Evolutionary conservation across 2,888 invertebrate genomes (phyloP), one percentile per base, ranked within the genome.

Genomic region (Portevinia maculata): DNA sequence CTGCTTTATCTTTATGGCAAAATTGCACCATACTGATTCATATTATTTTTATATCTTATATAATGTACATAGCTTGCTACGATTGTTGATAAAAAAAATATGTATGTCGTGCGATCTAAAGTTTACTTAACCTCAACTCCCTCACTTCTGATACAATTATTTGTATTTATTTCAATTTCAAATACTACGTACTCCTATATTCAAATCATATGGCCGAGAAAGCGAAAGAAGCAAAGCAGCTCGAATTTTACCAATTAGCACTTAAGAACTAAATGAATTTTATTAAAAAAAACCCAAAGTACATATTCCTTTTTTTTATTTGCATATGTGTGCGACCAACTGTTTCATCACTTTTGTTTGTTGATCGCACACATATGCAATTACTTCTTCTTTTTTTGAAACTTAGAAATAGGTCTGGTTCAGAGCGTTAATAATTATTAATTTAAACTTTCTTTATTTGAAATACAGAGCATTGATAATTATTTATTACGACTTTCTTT

Each of bases 161-260:
- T 39, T 28, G 37, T 70, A 17, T 17, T 15, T n/a, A 11, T 21
- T 34, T 62, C 15, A n/a, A 34, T 59, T 75, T 46, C 21, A 39
- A 48, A 39, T 52, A 15, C 15, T 19, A 46, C 9, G 9, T 21
- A 44, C 15, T 17, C 19, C 19, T 59, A 53, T 59, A 71, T 50
- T 65, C 52, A 21, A 64, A 70, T 71, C 76, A 46, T 76, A 37
- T 44, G 70, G 70, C 32, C 41, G 48, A 76, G 76, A 81, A 76
- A 76, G 76, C 70, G 53, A 81, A 81, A 64, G 70, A 76, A 53
- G 64, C 75, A 70, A 71, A 34, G 55, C 19, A 75, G 57, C 78
- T 78, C 83, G 83, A 71, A 78, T 73, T 62, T 83, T 78, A 62
- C 78, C 83, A 83, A 83, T 83, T 83, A 83, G 62, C 83, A 83